These are phyloP conservation scores for Zaprionus taronus DNA, from an alignment of 1,140 invertebrate species.

Conservation along the genomic window DNA sequence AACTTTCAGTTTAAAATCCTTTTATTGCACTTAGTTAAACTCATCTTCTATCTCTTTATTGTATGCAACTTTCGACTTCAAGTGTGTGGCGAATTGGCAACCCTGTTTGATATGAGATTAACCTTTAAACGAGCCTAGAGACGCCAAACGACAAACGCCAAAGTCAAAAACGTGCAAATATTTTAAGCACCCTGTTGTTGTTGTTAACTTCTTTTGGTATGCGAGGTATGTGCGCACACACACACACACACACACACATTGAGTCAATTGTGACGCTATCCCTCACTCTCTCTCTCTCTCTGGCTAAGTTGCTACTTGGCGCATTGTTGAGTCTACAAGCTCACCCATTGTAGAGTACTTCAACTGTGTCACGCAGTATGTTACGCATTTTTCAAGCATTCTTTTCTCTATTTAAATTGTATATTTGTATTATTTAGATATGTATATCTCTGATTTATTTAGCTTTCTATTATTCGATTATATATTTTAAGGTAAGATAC, in stretches of 20 bases:
- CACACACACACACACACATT: slow-evolving; percentile 8
- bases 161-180: slow-evolving; percentile 76
- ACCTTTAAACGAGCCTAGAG: slow-evolving; percentile 40
- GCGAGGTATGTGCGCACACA: slow-evolving; percentile 49
- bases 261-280: slow-evolving; percentile 21
- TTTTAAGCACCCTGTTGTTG: slow-evolving; percentile 61
- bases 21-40: neutral
- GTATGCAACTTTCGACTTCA: slow-evolving; percentile 9
- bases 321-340: slow-evolving; percentile 39
- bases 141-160: slow-evolving; percentile 36
- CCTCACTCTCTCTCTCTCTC: slow-evolving; percentile 9
- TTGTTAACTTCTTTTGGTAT: slow-evolving; percentile 65
- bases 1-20: neutral
- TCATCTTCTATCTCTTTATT: neutral
- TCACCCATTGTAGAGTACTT: neutral
- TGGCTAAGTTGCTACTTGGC: slow-evolving; percentile 19
- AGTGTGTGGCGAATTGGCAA: slow-evolving; percentile 17
- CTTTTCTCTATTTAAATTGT: too few relatives aligned
- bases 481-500: too few relatives aligned
- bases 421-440: too few relatives aligned
- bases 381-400: neutral
- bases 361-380: neutral
- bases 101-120: slow-evolving; percentile 23
- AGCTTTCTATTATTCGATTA: too few relatives aligned
- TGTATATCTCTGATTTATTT: too few relatives aligned